These are phyloP conservation scores for Zalophus californianus DNA, from an alignment of 2,797 vertebrate genomes.

Conservation along the genomic window DNA sequence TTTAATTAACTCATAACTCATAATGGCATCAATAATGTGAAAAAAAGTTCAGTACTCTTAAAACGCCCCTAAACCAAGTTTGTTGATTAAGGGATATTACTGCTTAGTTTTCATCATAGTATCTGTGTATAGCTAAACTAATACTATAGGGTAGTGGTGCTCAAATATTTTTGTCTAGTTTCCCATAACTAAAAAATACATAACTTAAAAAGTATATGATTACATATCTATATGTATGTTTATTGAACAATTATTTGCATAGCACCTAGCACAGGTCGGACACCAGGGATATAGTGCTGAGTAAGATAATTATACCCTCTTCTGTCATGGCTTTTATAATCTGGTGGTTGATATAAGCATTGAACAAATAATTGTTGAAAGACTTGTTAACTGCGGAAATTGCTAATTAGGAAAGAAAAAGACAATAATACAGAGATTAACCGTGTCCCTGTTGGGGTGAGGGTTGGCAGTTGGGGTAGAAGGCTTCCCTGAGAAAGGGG, in stretches of 20 bases:
- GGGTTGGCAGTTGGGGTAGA: neutral
- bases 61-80: conserved; percentile 41
- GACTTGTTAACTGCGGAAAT: neutral
- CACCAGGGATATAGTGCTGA: neutral
- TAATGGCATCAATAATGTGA: conserved; percentile 50
- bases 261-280: neutral
- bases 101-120: neutral
- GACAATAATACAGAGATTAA: neutral
- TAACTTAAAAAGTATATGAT: neutral
- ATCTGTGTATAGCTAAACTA: neutral
- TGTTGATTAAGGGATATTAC: conserved; percentile 47
- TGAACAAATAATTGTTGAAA: conserved; percentile 8
- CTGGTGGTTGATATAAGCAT: neutral
- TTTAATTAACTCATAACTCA: conserved; percentile 81
- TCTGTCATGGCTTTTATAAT: neutral
- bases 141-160: neutral
- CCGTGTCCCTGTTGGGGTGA: neutral
- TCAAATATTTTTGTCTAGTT: neutral
- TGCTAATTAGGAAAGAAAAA: neutral
- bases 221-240: neutral
- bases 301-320: neutral
- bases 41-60: conserved; percentile 53
- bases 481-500: neutral
- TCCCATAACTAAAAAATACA: neutral
- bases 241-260: neutral